Conservation (phyloP, 2,888 invertebrate genomes). For the Eumacrocentrus americanus region DNA sequence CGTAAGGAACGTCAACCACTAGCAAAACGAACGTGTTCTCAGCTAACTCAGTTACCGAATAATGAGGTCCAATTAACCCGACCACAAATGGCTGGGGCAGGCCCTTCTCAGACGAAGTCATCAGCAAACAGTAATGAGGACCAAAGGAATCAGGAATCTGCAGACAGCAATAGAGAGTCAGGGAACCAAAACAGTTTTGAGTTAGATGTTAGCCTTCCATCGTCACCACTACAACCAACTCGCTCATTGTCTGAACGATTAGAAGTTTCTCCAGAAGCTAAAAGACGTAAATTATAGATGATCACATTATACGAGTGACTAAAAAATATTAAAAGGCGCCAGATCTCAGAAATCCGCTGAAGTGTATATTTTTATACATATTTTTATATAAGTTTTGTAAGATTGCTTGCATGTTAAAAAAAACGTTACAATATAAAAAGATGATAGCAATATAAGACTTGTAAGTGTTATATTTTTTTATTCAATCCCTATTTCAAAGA, state of each 20-base stretch:
- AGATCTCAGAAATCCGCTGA: not conserved
- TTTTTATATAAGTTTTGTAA: not conserved
- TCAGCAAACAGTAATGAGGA: no score
- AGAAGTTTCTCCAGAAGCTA: not conserved
- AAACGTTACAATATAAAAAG: not conserved
- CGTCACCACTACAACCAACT: not conserved
- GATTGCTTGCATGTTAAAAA: no score
- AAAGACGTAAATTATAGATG: not conserved
- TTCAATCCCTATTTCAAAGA: not conserved
- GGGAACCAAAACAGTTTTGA: not conserved
- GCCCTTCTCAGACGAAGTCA: not conserved
- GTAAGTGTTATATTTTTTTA: not conserved
- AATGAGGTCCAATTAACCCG: not conserved
- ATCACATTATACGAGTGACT: no score
- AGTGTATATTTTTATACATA: not conserved
- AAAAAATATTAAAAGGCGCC: not conserved
- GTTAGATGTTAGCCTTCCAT: not conserved
- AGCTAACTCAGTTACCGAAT: not conserved
- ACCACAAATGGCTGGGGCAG: not conserved
- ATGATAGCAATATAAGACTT: not conserved
- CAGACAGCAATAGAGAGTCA: not conserved
- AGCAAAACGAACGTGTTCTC: not conserved
- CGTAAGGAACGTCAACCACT: not conserved
- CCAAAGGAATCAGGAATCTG: not conserved
- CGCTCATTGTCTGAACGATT: not conserved